Percentiles rank a stretch among this genome's conserved stretches.
phyloP scores from a whole-genome alignment of 2,888 invertebrate species.

The Norana najaformis region DNA sequence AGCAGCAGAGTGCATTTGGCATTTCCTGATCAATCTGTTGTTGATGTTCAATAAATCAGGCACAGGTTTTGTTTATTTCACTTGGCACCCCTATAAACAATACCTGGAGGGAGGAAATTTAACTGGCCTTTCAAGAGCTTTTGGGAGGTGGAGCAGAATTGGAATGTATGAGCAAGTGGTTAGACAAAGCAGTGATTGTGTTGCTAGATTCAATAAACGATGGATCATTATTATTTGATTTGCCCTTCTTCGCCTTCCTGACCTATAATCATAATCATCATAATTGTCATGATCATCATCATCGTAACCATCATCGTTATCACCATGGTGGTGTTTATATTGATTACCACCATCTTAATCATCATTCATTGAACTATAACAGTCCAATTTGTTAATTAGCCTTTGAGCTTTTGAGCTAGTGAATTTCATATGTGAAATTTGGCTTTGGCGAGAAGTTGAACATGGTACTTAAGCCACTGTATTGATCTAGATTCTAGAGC shows the following conservation, averaged over 20 bases:
- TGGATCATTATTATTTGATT: background rate
- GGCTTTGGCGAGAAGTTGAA: background rate
- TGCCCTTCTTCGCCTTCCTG: no score
- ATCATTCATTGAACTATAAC: background rate
- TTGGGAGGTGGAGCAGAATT: background rate
- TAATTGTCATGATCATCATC: background rate
- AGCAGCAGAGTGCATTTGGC: background rate
- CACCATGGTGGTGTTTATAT: no score
- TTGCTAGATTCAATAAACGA: background rate
- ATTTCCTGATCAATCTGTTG: background rate
- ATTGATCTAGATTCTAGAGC: background rate
- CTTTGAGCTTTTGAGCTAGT: background rate
- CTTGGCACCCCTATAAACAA: background rate
- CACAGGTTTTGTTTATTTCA: background rate
- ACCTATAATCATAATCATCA: background rate
- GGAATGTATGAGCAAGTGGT: background rate
- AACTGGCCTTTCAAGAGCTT: background rate
- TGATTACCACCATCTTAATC: background rate
- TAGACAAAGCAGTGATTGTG: background rate
- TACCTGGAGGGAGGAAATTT: background rate
- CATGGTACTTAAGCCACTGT: background rate
- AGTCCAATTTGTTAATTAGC: background rate
- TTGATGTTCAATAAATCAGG: slow-evolving; percentile 13
- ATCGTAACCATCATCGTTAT: background rate
- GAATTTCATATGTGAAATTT: background rate